Conservation (phyloP, 2,888 invertebrate genomes). For the Creontiades dilutus region DNA sequence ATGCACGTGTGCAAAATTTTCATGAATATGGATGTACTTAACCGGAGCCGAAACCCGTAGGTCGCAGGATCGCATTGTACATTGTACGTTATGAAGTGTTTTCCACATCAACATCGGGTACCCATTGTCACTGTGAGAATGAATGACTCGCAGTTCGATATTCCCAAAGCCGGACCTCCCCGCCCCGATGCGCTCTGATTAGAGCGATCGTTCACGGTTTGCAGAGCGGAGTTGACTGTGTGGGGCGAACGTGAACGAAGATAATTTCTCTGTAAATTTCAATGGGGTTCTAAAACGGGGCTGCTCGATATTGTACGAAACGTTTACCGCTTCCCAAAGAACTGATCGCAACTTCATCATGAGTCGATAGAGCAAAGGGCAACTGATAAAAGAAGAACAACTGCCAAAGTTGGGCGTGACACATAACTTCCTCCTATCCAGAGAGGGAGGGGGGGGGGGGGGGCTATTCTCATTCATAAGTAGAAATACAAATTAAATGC, state of each 20-base stretch:
- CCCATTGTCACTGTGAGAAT: conserved; percentile 34
- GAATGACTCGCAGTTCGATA: conserved; percentile 24
- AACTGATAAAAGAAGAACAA: no score
- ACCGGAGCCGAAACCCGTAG: neutral
- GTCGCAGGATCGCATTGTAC: conserved; percentile 15
- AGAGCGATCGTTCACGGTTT: neutral
- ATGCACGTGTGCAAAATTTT: conserved; percentile 54
- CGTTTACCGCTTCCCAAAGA: no score
- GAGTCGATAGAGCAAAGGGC: no score
- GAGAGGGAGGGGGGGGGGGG: no score
- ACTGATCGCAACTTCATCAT: no score
- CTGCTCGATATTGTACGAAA: no score
- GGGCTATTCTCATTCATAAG: no score
- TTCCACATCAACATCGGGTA: conserved; percentile 36
- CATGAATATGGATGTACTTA: conserved; percentile 41
- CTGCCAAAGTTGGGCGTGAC: no score
- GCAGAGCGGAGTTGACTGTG: neutral
- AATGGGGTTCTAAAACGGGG: no score
- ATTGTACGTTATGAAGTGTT: neutral
- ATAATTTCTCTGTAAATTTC: no score
- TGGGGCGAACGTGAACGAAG: neutral
- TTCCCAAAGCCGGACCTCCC: neutral
- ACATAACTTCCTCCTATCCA: no score
- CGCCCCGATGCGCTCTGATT: neutral
- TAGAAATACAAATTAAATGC: no score